Percentiles rank a stretch among this genome's conserved stretches.
phyloP scores from a whole-genome alignment of 2,797 vertebrate genomes.

The Tangara arthus region DNA sequence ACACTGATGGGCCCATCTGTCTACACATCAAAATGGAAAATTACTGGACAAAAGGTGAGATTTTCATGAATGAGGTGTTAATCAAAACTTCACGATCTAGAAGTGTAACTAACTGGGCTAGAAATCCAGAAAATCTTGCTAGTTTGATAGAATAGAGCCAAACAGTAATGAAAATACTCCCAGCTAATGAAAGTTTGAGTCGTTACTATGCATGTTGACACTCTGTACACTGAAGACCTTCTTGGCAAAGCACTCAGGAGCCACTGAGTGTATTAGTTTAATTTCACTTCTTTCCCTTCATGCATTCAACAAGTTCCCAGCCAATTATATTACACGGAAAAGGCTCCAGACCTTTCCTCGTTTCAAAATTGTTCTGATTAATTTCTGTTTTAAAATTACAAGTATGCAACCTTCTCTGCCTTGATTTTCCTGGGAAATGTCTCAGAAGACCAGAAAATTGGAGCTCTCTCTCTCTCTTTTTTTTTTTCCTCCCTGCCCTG shows the following conservation, averaged over 20 bases:
- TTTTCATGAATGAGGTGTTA: slow-evolving; percentile 37
- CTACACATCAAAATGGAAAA: not conserved
- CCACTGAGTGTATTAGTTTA: slow-evolving; percentile 60
- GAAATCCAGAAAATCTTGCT: slow-evolving; percentile 27
- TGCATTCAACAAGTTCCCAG: slow-evolving; percentile 36
- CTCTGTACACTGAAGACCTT: slow-evolving; percentile 47
- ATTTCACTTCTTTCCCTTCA: slow-evolving; percentile 19
- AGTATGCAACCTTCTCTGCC: slow-evolving; percentile 33
- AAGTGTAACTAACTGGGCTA: slow-evolving; percentile 10
- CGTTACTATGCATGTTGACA: slow-evolving; percentile 45
- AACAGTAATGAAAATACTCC: slow-evolving; percentile 46
- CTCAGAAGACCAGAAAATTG: slow-evolving; percentile 38
- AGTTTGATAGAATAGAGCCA: not conserved
- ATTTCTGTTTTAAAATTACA: slow-evolving; percentile 59
- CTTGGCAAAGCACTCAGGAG: slow-evolving; percentile 68
- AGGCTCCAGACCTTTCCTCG: slow-evolving; percentile 30
- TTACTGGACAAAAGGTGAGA: not conserved
- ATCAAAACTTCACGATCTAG: slow-evolving; percentile 20
- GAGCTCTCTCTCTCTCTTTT: not conserved
- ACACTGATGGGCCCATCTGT: not conserved
- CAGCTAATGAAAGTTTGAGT: slow-evolving; percentile 50
- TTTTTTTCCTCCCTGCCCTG: not conserved
- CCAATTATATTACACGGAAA: slow-evolving; percentile 34
- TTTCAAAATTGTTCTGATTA: slow-evolving; percentile 43
- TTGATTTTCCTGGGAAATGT: slow-evolving; percentile 46